Evolutionary conservation across 2,888 invertebrate species (phyloP).

Genomic region (Temnothorax ravouxi): DNA sequence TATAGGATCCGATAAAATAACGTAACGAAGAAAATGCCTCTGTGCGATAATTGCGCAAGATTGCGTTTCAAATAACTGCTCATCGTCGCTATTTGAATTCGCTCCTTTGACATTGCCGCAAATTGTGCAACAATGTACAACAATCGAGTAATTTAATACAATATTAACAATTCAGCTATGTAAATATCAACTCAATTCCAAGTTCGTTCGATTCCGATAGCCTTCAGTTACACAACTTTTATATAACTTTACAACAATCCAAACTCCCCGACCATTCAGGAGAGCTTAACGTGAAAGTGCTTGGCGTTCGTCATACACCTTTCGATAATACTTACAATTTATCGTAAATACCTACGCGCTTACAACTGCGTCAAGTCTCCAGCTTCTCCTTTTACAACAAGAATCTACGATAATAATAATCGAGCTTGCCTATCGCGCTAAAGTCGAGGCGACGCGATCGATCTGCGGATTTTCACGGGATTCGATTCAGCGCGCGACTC

Average conservation of each 20-base stretch:
- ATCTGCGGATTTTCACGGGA: slow-evolving; percentile 9
- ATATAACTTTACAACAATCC: slow-evolving; percentile 21
- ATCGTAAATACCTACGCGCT: slow-evolving; percentile 31
- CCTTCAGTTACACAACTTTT: slow-evolving; percentile 29
- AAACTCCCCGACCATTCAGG: neutral
- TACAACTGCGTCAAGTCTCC: slow-evolving; percentile 1
- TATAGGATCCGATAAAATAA: neutral
- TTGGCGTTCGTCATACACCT: neutral
- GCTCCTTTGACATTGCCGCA: neutral
- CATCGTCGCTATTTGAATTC: neutral
- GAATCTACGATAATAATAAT: slow-evolving; percentile 19
- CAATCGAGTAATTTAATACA: slow-evolving; percentile 9
- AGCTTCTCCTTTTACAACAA: slow-evolving; percentile 15
- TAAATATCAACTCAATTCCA: slow-evolving; percentile 1
- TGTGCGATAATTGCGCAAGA: neutral
- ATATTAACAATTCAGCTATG: neutral
- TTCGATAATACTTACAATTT: slow-evolving; percentile 28
- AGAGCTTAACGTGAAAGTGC: slow-evolving; percentile 2
- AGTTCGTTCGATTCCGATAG: neutral
- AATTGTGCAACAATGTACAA: neutral
- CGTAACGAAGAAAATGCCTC: neutral
- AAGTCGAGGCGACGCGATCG: slow-evolving; percentile 37
- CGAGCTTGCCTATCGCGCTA: neutral
- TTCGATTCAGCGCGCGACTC: slow-evolving; percentile 2
- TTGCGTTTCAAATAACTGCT: slow-evolving; percentile 27